phyloP scores from a whole-genome alignment of 2,797 vertebrate species.

The Philypnodon macrostomus region DNA sequence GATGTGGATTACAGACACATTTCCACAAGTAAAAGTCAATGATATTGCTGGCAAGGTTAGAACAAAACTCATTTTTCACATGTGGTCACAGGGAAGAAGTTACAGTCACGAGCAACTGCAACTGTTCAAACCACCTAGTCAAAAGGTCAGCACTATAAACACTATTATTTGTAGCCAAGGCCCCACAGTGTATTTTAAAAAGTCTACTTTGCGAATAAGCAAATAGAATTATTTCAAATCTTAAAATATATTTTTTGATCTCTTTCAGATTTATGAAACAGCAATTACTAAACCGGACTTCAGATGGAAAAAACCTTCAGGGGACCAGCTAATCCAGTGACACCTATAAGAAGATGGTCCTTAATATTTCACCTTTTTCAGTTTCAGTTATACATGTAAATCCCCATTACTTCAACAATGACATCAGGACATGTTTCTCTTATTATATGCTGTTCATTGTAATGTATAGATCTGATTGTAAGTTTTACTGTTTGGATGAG shows the following conservation, averaged over 20 bases:
- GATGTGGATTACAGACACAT: background rate
- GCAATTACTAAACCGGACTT: slow-evolving; percentile 41
- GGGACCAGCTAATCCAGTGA: background rate
- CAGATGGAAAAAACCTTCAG: background rate
- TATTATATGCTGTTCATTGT: slow-evolving; percentile 17
- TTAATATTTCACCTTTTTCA: slow-evolving; percentile 4
- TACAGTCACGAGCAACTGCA: background rate
- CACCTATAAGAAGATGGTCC: slow-evolving; percentile 4
- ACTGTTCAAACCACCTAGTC: background rate
- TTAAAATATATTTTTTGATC: background rate
- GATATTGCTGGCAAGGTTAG: background rate
- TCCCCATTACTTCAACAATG: slow-evolving; percentile 21
- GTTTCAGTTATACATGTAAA: slow-evolving; percentile 5
- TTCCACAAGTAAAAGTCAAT: background rate
- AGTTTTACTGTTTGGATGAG: slow-evolving; percentile 14
- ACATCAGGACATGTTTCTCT: slow-evolving; percentile 10
- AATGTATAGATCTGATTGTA: slow-evolving; percentile 38
- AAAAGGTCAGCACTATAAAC: slow-evolving; percentile 4
- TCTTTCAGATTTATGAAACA: slow-evolving; percentile 53
- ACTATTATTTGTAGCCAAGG: slow-evolving; percentile 4
- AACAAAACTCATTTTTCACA: background rate
- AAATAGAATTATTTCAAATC: background rate
- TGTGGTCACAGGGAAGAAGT: background rate
- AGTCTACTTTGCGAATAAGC: background rate
- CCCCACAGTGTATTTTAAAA: background rate